These are phyloP conservation scores for Cephus runcator DNA, from an alignment of 2,888 invertebrate species.

Conservation along the genomic window DNA sequence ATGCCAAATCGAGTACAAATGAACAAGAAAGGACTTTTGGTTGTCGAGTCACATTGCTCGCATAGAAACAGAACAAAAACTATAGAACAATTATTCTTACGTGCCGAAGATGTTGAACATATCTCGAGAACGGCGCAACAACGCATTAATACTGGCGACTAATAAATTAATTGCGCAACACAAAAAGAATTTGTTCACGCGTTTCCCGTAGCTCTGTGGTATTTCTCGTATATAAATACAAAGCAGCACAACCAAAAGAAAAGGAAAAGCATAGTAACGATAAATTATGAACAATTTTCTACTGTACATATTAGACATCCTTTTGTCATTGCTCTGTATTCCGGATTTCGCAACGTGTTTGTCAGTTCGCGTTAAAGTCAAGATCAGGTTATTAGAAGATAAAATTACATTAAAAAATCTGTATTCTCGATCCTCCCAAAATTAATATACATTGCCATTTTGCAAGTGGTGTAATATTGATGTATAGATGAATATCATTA, in stretches of 20 bases:
- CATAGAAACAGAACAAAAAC: not conserved
- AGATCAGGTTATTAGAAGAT: not conserved
- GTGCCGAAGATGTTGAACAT: not conserved
- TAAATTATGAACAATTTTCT: slow-evolving; percentile 21
- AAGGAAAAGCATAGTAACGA: not conserved
- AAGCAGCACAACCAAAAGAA: slow-evolving; percentile 8
- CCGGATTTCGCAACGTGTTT: slow-evolving; percentile 40
- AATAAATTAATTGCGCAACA: not conserved
- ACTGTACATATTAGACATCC: slow-evolving; percentile 45
- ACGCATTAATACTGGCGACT: not conserved
- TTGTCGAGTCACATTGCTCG: not conserved
- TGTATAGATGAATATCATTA: not conserved
- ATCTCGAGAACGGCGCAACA: not conserved
- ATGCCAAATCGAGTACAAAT: slow-evolving; percentile 5
- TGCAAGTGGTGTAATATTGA: not conserved
- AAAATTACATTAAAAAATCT: not conserved
- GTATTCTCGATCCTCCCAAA: not conserved
- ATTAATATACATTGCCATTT: not conserved
- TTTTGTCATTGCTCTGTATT: slow-evolving; percentile 45
- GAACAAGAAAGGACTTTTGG: slow-evolving; percentile 27
- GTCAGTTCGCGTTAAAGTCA: not conserved
- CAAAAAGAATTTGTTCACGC: not conserved
- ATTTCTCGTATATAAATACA: not conserved
- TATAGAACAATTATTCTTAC: not conserved
- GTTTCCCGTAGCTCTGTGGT: not conserved